These are phyloP conservation scores for Agrochola lota DNA, from an alignment of 2,888 invertebrate species.

Conservation along the genomic window DNA sequence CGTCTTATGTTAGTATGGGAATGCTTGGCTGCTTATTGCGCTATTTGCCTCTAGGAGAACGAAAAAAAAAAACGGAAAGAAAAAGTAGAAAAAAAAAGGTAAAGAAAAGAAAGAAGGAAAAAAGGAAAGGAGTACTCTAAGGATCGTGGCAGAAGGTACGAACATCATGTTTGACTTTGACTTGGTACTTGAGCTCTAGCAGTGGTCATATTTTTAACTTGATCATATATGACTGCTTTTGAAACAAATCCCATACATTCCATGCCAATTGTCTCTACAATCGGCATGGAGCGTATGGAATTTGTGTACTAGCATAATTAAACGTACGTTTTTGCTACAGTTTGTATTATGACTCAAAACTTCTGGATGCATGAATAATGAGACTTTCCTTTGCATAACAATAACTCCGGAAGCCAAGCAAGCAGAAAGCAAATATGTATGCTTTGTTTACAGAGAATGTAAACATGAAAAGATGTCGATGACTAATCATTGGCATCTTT, in stretches of 20 bases:
- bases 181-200: conserved; percentile 1
- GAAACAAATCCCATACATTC: background rate
- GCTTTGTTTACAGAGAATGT: background rate
- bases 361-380: conserved; percentile 16
- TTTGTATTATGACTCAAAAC: conserved; percentile 30
- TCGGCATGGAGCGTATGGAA: no score
- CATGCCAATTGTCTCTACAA: background rate
- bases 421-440: conserved; percentile 19
- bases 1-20: background rate
- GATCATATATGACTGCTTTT: background rate
- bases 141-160: no score
- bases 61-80: no score
- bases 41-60: background rate
- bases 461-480: conserved; percentile 5
- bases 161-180: background rate
- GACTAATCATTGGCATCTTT: background rate
- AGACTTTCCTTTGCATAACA: conserved; percentile 32
- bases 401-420: conserved; percentile 14
- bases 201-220: background rate
- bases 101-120: no score
- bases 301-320: conserved; percentile 3
- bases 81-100: no score
- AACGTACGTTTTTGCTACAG: background rate
- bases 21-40: background rate
- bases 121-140: no score